A percentile compares a stretch with the other conserved stretches of the same genome.
These are phyloP conservation scores for Sander vitreus DNA, from an alignment of 2,113 vertebrate genomes.

Conservation along the genomic window DNA sequence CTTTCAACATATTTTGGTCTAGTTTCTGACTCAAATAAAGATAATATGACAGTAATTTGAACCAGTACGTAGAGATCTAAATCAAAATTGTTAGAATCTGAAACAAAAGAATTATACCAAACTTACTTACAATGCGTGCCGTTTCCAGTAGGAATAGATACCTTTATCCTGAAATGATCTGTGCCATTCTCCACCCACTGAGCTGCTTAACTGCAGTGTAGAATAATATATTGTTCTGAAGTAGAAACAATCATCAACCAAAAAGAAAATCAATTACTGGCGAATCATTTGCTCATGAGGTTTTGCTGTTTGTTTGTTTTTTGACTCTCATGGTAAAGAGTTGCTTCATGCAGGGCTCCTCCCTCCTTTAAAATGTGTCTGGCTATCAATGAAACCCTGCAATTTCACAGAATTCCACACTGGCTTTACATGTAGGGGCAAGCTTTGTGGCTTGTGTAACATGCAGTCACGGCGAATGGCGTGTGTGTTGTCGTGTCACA, in stretches of 20 bases:
- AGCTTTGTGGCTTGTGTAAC: slow-evolving; percentile 75
- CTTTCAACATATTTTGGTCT: neutral
- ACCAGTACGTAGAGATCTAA: neutral
- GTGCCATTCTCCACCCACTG: neutral
- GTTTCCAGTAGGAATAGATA: neutral
- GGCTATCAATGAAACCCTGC: slow-evolving; percentile 83
- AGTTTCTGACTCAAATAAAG: neutral
- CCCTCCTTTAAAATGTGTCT: slow-evolving; percentile 62
- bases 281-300: neutral
- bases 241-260: neutral
- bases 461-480: slow-evolving; percentile 49
- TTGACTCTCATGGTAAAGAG: slow-evolving; percentile 1
- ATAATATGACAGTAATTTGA: neutral
- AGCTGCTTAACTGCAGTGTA: neutral
- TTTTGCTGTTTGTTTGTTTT: slow-evolving; percentile 27
- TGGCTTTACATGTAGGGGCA: slow-evolving; percentile 78
- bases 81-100: neutral
- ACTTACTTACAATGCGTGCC: neutral
- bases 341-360: slow-evolving; percentile 26
- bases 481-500: slow-evolving; percentile 56
- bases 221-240: neutral
- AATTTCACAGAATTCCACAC: slow-evolving; percentile 84
- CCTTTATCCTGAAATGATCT: neutral
- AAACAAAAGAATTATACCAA: neutral
- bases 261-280: neutral